Evolutionary conservation across 2,113 vertebrate species (phyloP).

Genomic region (Nipponia nippon): DNA sequence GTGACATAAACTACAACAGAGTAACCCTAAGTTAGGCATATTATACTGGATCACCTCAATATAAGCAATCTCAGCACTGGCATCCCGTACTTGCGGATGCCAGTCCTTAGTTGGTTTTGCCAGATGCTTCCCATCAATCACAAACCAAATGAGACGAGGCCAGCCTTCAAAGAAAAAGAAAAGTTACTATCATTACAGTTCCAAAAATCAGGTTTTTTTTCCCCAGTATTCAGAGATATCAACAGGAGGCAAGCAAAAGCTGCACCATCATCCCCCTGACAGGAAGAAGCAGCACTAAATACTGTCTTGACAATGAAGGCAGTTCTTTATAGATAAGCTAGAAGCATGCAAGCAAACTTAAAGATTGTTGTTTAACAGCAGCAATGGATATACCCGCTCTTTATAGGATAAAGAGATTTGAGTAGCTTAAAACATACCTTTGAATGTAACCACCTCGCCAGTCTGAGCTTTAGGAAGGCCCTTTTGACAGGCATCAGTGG

Average conservation of each 20-base stretch:
- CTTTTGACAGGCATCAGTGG: constrained; percentile 95
- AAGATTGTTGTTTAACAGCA: background rate
- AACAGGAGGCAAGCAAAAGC: background rate
- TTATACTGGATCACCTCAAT: constrained; percentile 81
- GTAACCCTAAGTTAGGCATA: background rate
- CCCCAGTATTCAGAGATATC: background rate
- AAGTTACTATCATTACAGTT: background rate
- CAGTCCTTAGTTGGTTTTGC: constrained; percentile 93
- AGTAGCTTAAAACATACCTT: constrained; percentile 75
- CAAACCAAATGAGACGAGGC: constrained; percentile 92
- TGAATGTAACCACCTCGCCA: constrained; percentile 91
- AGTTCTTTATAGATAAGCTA: background rate
- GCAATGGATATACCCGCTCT: background rate
- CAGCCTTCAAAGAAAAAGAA: constrained; percentile 77
- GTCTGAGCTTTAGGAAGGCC: constrained; percentile 94
- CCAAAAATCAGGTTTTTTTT: background rate
- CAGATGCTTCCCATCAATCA: constrained; percentile 94
- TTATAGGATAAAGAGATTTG: background rate
- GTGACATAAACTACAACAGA: background rate
- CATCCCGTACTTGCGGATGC: constrained; percentile 80
- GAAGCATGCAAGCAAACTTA: background rate
- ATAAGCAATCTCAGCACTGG: constrained; percentile 84
- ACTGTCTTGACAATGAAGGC: background rate
- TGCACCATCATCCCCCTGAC: background rate
- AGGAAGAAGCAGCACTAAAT: background rate